A percentile compares a stretch with the other conserved stretches of the same genome.
phyloP scores from a whole-genome alignment of 2,797 vertebrate genomes.

The Poliocrania exsul region DNA sequence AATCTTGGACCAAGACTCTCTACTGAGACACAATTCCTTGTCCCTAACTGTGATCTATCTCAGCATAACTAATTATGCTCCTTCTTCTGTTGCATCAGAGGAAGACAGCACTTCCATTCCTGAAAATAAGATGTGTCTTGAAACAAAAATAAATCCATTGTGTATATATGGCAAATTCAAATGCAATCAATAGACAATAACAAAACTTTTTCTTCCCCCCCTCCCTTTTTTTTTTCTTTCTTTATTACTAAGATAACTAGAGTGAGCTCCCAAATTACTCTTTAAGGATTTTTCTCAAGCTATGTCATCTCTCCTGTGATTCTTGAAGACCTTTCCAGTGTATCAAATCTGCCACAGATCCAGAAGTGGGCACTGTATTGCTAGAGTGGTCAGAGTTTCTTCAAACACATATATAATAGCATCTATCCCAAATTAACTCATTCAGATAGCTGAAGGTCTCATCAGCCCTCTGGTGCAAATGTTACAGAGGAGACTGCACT shows the following conservation, averaged over 20 bases:
- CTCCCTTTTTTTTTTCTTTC: not conserved
- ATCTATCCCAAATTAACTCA: not conserved
- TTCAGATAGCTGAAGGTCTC: not conserved
- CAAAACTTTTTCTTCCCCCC: not conserved
- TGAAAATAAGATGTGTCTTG: not conserved
- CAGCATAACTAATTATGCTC: not conserved
- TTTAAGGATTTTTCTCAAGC: not conserved
- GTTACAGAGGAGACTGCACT: not conserved
- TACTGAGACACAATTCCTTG: not conserved
- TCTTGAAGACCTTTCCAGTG: not conserved
- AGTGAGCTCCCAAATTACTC: not conserved
- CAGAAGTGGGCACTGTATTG: not conserved
- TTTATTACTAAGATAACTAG: not conserved
- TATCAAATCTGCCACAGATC: not conserved
- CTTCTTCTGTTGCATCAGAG: not conserved
- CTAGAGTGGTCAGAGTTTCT: not conserved
- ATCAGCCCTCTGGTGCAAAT: not conserved
- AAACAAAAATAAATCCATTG: not conserved
- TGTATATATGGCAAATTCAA: not conserved
- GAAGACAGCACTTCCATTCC: not conserved
- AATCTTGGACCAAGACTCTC: not conserved
- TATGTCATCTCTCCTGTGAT: not conserved
- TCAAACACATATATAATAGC: not conserved
- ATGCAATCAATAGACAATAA: not conserved
- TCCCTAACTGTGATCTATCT: not conserved